phyloP scores from a whole-genome alignment of 2,888 invertebrate species.

The Cosmopolites sordidus region DNA sequence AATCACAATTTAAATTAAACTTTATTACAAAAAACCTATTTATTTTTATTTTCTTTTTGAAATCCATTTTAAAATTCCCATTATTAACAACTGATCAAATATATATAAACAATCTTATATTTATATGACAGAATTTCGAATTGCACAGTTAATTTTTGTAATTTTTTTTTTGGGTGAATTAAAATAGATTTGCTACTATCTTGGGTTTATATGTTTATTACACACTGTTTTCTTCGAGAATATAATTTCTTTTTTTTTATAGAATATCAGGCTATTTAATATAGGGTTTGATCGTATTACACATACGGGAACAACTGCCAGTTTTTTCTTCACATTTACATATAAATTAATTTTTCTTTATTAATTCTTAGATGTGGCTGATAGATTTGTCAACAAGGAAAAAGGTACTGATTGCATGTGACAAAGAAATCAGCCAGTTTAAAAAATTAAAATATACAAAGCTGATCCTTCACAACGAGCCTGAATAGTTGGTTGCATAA shows the following conservation, averaged over 20 bases:
- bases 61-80: slow-evolving; percentile 16
- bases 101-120: slow-evolving; percentile 11
- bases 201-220: too few relatives aligned
- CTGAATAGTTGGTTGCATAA: too few relatives aligned
- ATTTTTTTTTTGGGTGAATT: too few relatives aligned
- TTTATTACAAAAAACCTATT: slow-evolving; percentile 19
- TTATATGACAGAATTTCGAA: slow-evolving; percentile 5
- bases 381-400: too few relatives aligned
- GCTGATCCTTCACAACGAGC: too few relatives aligned
- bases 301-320: slow-evolving; percentile 17
- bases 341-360: slow-evolving; percentile 1
- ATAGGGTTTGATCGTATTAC: slow-evolving; percentile 13
- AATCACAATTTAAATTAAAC: slow-evolving; percentile 9
- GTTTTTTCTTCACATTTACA: slow-evolving; percentile 10
- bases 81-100: slow-evolving; percentile 10
- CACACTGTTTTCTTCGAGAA: neutral
- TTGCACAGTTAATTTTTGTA: slow-evolving; percentile 3
- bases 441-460: too few relatives aligned
- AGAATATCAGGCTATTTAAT: slow-evolving; percentile 17
- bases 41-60: slow-evolving; percentile 1
- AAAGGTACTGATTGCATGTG: too few relatives aligned
- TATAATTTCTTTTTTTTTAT: slow-evolving; percentile 13
- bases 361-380: too few relatives aligned
- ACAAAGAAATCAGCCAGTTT: too few relatives aligned
- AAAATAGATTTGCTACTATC: slow-evolving; percentile 13